These are phyloP conservation scores for Adoxophyes honmai DNA, from an alignment of 1,140 invertebrate genomes.

Conservation along the genomic window DNA sequence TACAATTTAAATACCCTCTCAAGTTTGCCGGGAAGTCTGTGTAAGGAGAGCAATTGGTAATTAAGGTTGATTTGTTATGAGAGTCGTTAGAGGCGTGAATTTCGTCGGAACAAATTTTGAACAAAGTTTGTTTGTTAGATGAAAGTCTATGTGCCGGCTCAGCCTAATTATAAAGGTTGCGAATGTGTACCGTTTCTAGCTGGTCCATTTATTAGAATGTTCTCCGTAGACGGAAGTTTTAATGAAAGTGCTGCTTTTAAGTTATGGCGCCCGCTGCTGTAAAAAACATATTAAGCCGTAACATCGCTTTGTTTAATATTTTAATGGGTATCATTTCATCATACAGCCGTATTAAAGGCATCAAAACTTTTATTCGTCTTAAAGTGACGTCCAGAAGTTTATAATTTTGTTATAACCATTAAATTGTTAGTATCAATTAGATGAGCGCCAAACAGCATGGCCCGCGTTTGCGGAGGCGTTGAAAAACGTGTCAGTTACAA, in stretches of 20 bases:
- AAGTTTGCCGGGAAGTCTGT: slow-evolving; percentile 11
- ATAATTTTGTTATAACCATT: not conserved
- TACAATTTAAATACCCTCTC: slow-evolving; percentile 18
- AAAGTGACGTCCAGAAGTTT: not conserved
- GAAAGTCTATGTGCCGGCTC: slow-evolving; percentile 23
- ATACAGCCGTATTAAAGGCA: no score
- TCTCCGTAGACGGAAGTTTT: slow-evolving; percentile 3
- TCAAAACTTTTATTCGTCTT: no score
- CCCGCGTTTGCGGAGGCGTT: not conserved
- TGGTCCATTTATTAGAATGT: slow-evolving; percentile 5
- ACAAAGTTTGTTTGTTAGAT: slow-evolving; percentile 26
- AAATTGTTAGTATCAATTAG: slow-evolving; percentile 6
- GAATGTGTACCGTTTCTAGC: slow-evolving; percentile 20
- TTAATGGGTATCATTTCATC: no score
- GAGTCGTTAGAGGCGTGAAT: slow-evolving; percentile 31
- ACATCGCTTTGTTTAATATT: no score
- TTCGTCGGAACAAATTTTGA: slow-evolving; percentile 29
- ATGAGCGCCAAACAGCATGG: not conserved
- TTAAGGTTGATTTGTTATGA: slow-evolving; percentile 40
- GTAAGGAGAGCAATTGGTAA: slow-evolving; percentile 31
- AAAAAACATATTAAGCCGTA: no score
- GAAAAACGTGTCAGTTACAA: slow-evolving; percentile 12
- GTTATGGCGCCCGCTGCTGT: no score
- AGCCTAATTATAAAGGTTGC: slow-evolving; percentile 23
- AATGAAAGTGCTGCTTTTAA: slow-evolving; percentile 7